A percentile compares a stretch with the other conserved stretches of the same genome.
phyloP scores from a whole-genome alignment of 2,797 vertebrate genomes.

The Neosilurus mollespiculum region DNA sequence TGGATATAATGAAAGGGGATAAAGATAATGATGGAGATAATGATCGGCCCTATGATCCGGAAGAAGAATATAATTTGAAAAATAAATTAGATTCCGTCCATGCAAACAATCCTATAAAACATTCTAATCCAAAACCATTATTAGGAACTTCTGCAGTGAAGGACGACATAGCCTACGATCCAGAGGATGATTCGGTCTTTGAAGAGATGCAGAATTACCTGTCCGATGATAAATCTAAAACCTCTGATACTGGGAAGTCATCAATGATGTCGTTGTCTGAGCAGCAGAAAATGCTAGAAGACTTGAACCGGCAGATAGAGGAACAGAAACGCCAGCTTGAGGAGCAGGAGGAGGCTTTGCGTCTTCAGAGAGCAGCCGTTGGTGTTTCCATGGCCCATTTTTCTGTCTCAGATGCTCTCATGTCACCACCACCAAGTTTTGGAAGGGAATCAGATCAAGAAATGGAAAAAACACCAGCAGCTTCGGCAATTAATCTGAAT shows the following conservation, averaged over 20 bases:
- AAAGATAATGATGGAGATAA: constrained; percentile 75
- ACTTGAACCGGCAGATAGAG: constrained; percentile 94
- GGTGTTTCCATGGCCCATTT: constrained; percentile 96
- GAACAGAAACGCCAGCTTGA: constrained; percentile 92
- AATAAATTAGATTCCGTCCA: constrained; percentile 66
- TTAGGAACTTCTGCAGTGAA: constrained; percentile 65
- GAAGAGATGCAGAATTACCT: constrained; percentile 85
- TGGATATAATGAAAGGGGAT: constrained; percentile 66
- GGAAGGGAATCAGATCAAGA: constrained; percentile 68
- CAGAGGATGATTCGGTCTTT: constrained; percentile 92
- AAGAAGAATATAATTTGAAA: constrained; percentile 89
- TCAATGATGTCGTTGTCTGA: constrained; percentile 80
- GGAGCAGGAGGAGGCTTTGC: constrained; percentile 91
- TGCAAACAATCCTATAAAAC: constrained; percentile 57
- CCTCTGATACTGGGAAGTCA: constrained; percentile 53
- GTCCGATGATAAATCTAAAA: constrained; percentile 57
- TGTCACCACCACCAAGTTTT: constrained; percentile 84
- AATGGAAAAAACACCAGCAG: constrained; percentile 52
- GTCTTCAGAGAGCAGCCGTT: constrained; percentile 91
- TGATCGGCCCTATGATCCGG: constrained; percentile 92
- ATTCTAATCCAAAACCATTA: constrained; percentile 54
- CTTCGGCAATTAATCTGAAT: constrained; percentile 61
- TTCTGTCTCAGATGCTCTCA: constrained; percentile 89
- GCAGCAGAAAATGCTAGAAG: constrained; percentile 95
- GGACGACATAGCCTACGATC: constrained; percentile 91